phyloP scores from a whole-genome alignment of 2,888 invertebrate genomes.

The Agriotes lineatus region DNA sequence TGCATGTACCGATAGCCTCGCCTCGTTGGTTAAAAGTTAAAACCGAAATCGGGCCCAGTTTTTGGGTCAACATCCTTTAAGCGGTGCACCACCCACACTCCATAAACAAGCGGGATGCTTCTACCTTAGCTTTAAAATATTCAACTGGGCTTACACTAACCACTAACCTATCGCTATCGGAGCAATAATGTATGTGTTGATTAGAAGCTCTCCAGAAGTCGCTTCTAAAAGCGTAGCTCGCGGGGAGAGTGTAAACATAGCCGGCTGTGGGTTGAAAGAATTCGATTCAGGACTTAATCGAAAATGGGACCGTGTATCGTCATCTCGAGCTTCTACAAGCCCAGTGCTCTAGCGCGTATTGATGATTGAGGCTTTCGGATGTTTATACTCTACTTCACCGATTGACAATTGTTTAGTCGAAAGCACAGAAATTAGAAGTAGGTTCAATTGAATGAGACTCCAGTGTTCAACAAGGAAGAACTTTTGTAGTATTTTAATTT shows the following conservation, averaged over 20 bases:
- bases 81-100: conserved; percentile 13
- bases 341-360: too few relatives aligned
- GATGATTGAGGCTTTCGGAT: too few relatives aligned
- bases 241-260: neutral
- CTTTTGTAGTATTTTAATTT: too few relatives aligned
- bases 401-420: too few relatives aligned
- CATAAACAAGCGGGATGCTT: conserved; percentile 6
- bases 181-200: conserved; percentile 11
- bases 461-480: too few relatives aligned
- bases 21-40: neutral
- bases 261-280: neutral
- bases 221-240: conserved; percentile 4
- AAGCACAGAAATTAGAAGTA: too few relatives aligned
- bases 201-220: conserved; percentile 18
- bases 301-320: neutral
- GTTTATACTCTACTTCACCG: too few relatives aligned
- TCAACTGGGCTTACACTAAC: conserved; percentile 17
- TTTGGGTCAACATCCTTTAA: conserved; percentile 1
- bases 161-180: conserved; percentile 23
- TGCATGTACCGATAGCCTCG: neutral
- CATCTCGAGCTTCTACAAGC: too few relatives aligned
- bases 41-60: neutral
- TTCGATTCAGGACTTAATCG: neutral
- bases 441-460: too few relatives aligned
- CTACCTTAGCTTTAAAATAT: conserved; percentile 12